Evolutionary conservation across 2,113 vertebrate genomes (phyloP), one percentile per base, ranked within the genome.

Genomic region (Panurus biarmicus): DNA sequence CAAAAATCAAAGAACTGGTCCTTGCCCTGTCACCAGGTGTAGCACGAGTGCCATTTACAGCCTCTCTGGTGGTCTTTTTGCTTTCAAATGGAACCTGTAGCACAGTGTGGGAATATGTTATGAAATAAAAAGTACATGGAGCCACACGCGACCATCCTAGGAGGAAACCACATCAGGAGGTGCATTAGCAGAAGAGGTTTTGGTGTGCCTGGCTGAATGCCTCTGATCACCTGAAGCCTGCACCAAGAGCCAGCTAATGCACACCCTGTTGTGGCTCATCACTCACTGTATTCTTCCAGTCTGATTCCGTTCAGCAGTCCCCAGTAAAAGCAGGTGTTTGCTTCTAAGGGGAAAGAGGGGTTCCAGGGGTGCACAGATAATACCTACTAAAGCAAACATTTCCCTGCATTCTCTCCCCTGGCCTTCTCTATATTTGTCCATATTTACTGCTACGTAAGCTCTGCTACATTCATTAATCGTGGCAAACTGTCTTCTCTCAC

Each of bases 91-190:
- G 51, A 69, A 83, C 50, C 66, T 57, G 36, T 40, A 45, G 56
- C 67, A 36, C 47, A 18, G 20, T 19, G 19, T 74, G 48, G 26
- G 35, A 42, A 51, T 40, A 76, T 6, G 14, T 45, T 86, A 70
- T 20, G 23, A 87, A 84, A 85, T 79, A 19, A 77, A 40, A 79
- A 90, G 47, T 77, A 65, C 82, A 71, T n/a, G 83, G 82, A 92
- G 66, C 71, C 47, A 40, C 72, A n/a, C 0, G 0, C 0, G 0
- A 53, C 45, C 13, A 9, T 58, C 35, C 69, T 31, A 56, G 91
- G 56, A 85, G 54, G 36, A 75, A 87, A 54, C 31, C 65, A 17
- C 75, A 33, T 48, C 51, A 47, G 85, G 54, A 93, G 80, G 61
- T 92, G 76, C 64, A 36, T 87, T 87, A 89, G 87, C 33, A 57